Evolutionary conservation across 2,888 invertebrate genomes (phyloP).

Genomic region (Napeogenes sylphis): DNA sequence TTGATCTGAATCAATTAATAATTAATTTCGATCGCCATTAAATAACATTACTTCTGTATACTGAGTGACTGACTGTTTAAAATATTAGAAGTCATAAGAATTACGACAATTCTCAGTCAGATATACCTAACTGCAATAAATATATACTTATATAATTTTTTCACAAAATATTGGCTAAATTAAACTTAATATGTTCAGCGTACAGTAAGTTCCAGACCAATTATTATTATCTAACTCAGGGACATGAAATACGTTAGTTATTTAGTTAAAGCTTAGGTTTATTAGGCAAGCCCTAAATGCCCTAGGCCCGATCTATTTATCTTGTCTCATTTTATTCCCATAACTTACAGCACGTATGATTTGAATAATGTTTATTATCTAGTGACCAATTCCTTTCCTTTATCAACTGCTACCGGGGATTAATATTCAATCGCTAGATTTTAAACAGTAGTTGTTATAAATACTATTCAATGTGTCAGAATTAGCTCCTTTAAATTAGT

Average conservation of each 20-base stretch:
- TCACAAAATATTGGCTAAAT: too few species aligned
- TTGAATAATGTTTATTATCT: conserved; percentile 5
- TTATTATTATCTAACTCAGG: conserved; percentile 1
- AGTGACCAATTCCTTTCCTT: conserved; percentile 3
- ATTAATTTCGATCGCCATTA: too few species aligned
- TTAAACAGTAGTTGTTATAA: neutral
- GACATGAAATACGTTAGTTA: conserved; percentile 20
- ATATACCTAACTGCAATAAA: too few species aligned
- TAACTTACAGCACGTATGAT: conserved; percentile 20
- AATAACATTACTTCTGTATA: too few species aligned
- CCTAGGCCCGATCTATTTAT: conserved; percentile 10
- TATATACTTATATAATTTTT: too few species aligned
- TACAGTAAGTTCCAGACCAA: neutral
- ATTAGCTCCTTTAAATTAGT: neutral
- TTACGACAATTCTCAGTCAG: too few species aligned
- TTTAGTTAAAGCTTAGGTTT: conserved; percentile 19
- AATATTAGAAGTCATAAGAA: too few species aligned
- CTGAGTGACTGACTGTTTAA: too few species aligned
- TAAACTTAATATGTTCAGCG: neutral
- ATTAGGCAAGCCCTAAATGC: conserved; percentile 18
- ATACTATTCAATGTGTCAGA: conserved; percentile 1
- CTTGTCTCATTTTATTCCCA: conserved; percentile 24
- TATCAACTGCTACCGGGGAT: neutral
- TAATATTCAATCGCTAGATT: neutral
- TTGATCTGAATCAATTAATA: too few species aligned